Base-by-base conservation (phyloP, 2,888 invertebrate genomes). In the Trilocha varians region DNA sequence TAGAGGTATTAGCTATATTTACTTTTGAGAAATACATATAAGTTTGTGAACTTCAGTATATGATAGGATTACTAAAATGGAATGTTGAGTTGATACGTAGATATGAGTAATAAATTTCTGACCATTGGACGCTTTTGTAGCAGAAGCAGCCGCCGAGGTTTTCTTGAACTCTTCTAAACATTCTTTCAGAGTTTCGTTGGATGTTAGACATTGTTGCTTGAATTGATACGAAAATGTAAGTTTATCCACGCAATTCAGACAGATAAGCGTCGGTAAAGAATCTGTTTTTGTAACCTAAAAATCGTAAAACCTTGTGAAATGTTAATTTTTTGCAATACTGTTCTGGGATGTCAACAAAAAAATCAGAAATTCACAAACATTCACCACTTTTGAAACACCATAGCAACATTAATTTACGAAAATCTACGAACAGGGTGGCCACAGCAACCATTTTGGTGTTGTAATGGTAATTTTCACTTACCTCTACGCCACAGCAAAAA, bases 361-460 rank as follows among this genome's bases (percentile, higher is more conserved):
- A 74, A 70, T 65, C 57, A 40, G 44, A 55, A 70, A 69, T 66
- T 67, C 56, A 52, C 59, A 59, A 68, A 72, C 11, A 25, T 25
- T 25, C 25, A 25, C 25, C 11, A 25, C 8, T 4, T 9, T 2
- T 6, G 11, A 77, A 67, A 73, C 61, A 68, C 69, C 65, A 83
- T 80, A 85, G 86, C 86, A 86, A 85, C 84, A 85, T 84, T 84
- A 78, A 70, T 73, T 70, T 66, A 69, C 59, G 70, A 78, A 79
- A 82, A 79, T 75, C n/a, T n/a, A n/a, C 65, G 61, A 53, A 73
- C 75, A 71, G 86, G 85, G 87, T 86, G 85, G 86, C 87, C 86
- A 86, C 78, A 77, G 84, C 82, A 80, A 84, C 80, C 83, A 84
- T 86, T 85, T 84, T 80, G 80, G 67, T 74, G 65, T 72, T 63